These are phyloP conservation scores for Euglossa dilemma DNA, from an alignment of 1,140 invertebrate species.

Conservation along the genomic window DNA sequence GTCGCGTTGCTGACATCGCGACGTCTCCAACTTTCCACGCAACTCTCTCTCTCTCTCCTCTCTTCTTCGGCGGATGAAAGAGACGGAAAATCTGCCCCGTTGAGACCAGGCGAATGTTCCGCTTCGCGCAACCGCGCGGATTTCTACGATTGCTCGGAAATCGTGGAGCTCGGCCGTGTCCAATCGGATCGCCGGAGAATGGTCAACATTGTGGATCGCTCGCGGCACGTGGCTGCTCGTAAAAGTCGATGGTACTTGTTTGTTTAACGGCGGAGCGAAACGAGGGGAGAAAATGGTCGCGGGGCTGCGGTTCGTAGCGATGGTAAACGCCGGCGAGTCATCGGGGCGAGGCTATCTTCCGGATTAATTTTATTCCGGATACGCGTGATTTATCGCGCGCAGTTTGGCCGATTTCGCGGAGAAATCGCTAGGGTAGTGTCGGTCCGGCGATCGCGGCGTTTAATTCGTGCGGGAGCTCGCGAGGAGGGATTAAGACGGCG, in stretches of 20 bases:
- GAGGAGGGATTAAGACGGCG: too few relatives aligned
- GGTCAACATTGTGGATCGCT: not conserved
- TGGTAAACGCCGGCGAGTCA: not conserved
- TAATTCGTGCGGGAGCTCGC: not conserved
- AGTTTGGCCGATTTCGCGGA: too few relatives aligned
- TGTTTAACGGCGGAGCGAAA: not conserved
- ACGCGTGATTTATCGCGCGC: too few relatives aligned
- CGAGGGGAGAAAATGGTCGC: not conserved
- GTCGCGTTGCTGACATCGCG: slow-evolving; percentile 62
- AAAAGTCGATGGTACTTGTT: not conserved
- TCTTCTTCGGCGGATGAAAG: not conserved
- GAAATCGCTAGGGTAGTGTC: too few relatives aligned
- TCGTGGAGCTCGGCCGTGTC: not conserved
- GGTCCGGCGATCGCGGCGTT: too few relatives aligned
- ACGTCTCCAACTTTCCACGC: slow-evolving; percentile 32
- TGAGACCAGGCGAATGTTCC: slow-evolving; percentile 12
- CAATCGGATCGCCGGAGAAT: not conserved
- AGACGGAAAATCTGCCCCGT: slow-evolving; percentile 46
- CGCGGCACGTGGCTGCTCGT: not conserved
- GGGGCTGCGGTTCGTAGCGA: not conserved
- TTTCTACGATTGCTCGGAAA: slow-evolving; percentile 8
- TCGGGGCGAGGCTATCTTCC: not conserved
- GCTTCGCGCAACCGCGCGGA: not conserved
- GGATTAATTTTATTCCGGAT: not conserved
- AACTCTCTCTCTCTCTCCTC: not conserved